Evolutionary conservation across 2,797 vertebrate genomes (phyloP), one percentile per base, ranked within the genome.

Genomic region (Threskiornis aethiopicus): DNA sequence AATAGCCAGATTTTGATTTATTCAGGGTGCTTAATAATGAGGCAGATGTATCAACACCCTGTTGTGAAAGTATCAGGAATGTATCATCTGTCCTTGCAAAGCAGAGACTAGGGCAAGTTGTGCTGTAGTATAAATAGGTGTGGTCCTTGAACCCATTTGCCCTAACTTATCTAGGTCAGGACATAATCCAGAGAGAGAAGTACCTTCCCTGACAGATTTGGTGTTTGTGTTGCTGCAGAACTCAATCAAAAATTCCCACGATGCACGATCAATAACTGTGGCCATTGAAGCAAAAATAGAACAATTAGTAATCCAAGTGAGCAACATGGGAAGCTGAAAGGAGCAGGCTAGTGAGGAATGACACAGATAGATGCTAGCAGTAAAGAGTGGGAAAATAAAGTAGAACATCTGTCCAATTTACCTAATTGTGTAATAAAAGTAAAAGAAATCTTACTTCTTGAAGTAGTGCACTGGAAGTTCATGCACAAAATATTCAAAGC

Each of bases 341-440:
- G 71, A 84, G 62, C 72, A 35, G 47, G 33, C 51, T 72, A 41
- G 66, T n/a, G 72, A 51, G 90, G 62, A 59, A 62, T 76, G 82
- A 57, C 91, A 89, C 61, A 44, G 78, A 93, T 83, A 89, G 80
- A 93, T 96, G 79, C 61, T 49, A 72, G 89, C 82, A 87, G 75
- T 76, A 88, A 69, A 84, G 46, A 71, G 78, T 17, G 22, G 42
- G 66, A 39, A 82, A 76, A 85, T 83, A 58, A 78, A 84, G 52
- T 41, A 88, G 73, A 93, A 93, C 84, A 90, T 70, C 89, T 95
- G 91, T 72, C 76, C 82, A 85, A 61, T 86, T 94, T 64, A 87
- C 88, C 90, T 72, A 42, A 90, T 87, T 62, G 87, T 83, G 66
- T 71, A 75, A 90, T 42, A 52, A 94, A 93, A 95, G 87, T 46